These are phyloP conservation scores for Odobenus rosmarus DNA, from an alignment of 2,113 vertebrate species.

Conservation along the genomic window DNA sequence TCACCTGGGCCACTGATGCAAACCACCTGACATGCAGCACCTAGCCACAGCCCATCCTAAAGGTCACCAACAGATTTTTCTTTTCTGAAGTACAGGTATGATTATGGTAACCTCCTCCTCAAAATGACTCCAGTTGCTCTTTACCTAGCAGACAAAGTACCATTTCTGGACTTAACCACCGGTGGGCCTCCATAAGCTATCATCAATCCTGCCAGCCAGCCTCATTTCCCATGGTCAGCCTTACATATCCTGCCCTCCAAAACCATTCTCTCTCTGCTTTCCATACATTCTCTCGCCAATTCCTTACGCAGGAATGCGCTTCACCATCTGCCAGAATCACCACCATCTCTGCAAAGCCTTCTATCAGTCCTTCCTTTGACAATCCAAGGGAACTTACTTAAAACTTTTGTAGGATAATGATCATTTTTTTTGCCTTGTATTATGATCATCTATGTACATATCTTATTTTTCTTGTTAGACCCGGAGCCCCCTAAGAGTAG, in stretches of 20 bases:
- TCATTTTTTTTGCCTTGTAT: background rate
- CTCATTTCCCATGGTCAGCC: background rate
- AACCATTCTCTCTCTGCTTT: background rate
- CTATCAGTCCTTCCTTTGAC: background rate
- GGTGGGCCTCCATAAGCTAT: accelerated
- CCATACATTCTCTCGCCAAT: background rate
- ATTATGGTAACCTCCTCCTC: background rate
- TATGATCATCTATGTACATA: background rate
- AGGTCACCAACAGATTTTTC: background rate
- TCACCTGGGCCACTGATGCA: accelerated
- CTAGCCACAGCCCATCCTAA: background rate
- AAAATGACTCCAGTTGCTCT: background rate
- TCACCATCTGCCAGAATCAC: background rate
- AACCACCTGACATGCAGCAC: too few relatives aligned
- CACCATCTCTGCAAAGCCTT: background rate
- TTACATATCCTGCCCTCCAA: background rate
- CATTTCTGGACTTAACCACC: background rate
- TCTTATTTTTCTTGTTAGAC: constrained; percentile 17
- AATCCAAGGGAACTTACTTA: background rate
- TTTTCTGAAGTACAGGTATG: background rate
- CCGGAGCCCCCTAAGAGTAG: background rate
- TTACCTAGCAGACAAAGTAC: background rate
- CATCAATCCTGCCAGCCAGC: background rate
- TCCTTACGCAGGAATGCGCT: background rate
- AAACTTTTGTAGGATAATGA: background rate